These are phyloP conservation scores for Rhinolophus ferrumequinum DNA, from an alignment of 2,113 vertebrate species.

Conservation along the genomic window DNA sequence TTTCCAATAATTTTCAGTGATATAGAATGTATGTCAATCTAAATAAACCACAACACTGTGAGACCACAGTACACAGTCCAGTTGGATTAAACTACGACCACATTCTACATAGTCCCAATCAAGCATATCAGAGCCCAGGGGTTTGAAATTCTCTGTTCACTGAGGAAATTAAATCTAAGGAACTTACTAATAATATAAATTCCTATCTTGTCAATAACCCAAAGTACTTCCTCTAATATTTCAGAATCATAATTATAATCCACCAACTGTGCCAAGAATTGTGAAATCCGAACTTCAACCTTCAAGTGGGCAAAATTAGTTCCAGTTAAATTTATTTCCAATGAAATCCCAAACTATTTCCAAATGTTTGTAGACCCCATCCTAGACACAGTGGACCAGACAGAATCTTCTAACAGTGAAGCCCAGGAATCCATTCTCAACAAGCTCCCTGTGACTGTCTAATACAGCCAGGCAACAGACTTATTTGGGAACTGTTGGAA, in stretches of 20 bases:
- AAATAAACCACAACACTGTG: not conserved
- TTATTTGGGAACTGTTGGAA: not conserved
- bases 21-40: not conserved
- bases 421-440: not conserved
- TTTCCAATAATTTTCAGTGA: not conserved
- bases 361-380: not conserved
- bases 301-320: conserved; percentile 36
- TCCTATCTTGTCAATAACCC: not conserved
- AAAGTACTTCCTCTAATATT: not conserved
- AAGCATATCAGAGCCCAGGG: not conserved
- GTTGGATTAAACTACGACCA: not conserved
- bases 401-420: not conserved
- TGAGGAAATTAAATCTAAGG: conserved; percentile 36
- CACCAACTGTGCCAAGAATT: not conserved
- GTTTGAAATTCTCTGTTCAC: not conserved
- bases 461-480: not conserved
- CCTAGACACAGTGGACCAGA: not conserved
- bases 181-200: not conserved
- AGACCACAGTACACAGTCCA: not conserved
- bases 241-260: conserved; percentile 31
- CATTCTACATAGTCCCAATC: not conserved
- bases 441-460: not conserved
- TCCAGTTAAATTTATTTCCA: not conserved
- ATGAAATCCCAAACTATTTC: not conserved
- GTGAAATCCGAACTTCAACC: not conserved